These are phyloP conservation scores for Emys orbicularis DNA, from an alignment of 2,797 vertebrate species.

Conservation along the genomic window DNA sequence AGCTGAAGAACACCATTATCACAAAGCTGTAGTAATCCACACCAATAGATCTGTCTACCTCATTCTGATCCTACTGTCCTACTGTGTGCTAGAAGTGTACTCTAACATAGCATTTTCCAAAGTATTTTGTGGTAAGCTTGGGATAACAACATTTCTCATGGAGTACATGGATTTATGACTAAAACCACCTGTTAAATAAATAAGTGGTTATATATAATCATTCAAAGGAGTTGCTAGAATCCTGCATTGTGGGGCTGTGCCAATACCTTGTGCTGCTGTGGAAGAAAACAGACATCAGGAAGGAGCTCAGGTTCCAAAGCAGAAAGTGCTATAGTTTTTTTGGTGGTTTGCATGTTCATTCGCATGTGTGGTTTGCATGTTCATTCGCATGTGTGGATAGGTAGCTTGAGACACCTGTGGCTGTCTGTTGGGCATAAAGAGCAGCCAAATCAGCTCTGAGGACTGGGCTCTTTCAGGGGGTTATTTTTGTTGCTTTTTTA, in stretches of 20 bases:
- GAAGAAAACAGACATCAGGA: conserved; percentile 21
- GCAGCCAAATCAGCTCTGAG: neutral
- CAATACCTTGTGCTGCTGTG: conserved; percentile 55
- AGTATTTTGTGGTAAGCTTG: neutral
- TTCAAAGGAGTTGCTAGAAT: conserved; percentile 57
- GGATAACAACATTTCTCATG: neutral
- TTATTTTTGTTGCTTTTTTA: neutral
- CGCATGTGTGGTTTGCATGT: neutral
- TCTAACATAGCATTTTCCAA: neutral
- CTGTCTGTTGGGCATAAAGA: neutral
- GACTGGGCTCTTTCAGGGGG: neutral
- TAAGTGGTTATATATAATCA: neutral
- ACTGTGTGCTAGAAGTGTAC: neutral
- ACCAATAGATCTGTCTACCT: neutral
- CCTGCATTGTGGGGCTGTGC: conserved; percentile 31
- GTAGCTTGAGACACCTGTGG: neutral
- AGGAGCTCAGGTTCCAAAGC: conserved; percentile 5
- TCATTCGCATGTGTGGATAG: neutral
- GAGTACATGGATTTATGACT: neutral
- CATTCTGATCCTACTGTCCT: fast-evolving
- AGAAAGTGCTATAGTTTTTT: conserved; percentile 20
- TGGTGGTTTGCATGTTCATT: neutral
- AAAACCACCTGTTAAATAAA: neutral
- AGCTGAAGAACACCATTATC: neutral
- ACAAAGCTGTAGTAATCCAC: neutral